phyloP scores from a whole-genome alignment of 2,113 vertebrate species.

The Pseudolaguvia tuberculata region DNA sequence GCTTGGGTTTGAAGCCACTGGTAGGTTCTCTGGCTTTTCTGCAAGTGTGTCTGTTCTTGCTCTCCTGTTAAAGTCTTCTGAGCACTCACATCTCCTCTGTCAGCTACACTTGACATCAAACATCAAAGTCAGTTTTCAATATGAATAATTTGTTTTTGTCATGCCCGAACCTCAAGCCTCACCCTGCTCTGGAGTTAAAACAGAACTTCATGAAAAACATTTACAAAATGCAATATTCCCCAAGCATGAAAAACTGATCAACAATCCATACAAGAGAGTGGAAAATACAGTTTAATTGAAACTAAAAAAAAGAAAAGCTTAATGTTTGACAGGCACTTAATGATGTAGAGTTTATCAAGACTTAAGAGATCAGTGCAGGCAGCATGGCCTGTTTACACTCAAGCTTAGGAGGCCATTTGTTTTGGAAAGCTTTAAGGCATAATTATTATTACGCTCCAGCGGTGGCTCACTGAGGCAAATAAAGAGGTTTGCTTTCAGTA shows the following conservation, averaged over 20 bases:
- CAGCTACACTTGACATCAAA: slow-evolving; percentile 63
- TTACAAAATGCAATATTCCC: background rate
- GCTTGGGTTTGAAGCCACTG: slow-evolving; percentile 70
- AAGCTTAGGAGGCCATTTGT: slow-evolving; percentile 48
- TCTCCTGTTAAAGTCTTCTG: slow-evolving; percentile 20
- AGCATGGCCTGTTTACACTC: slow-evolving; percentile 42
- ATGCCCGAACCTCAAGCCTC: background rate
- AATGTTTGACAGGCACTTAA: slow-evolving; percentile 22
- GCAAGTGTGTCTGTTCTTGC: slow-evolving; percentile 50
- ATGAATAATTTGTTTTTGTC: slow-evolving; percentile 7
- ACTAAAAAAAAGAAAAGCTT: background rate
- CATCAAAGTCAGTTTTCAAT: slow-evolving; percentile 45
- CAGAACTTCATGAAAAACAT: slow-evolving; percentile 3
- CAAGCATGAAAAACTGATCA: background rate
- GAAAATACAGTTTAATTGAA: background rate
- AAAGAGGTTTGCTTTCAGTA: slow-evolving; percentile 28
- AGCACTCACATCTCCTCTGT: slow-evolving; percentile 50
- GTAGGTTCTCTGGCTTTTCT: slow-evolving; percentile 59
- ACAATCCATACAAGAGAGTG: background rate
- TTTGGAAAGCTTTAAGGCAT: slow-evolving; percentile 39
- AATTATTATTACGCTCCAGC: slow-evolving; percentile 40
- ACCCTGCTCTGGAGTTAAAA: background rate
- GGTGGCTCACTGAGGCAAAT: slow-evolving; percentile 38
- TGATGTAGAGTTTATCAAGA: slow-evolving; percentile 13
- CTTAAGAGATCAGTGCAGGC: slow-evolving; percentile 29